Evolutionary conservation across 2,113 vertebrate species (phyloP), one percentile per base, ranked within the genome.

Genomic region (Sitta europaea): DNA sequence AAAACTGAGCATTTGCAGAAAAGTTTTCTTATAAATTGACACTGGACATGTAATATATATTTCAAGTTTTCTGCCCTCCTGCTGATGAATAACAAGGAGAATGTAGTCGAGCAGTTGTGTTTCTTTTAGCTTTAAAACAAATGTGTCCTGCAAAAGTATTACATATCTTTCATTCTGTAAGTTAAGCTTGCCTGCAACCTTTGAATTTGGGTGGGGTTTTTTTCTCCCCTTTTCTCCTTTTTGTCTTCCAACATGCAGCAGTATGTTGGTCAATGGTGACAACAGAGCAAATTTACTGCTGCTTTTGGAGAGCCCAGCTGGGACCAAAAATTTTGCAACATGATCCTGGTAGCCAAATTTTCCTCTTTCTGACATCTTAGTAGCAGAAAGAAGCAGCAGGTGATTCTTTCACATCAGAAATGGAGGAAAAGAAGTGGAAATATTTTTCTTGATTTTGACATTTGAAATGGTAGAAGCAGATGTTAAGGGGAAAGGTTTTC

Each of bases 371-470:
- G 31, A n/a, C 3, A 40, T 66, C 11, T 12, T 73, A 16, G 14
- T 47, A 23, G 27, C 23, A 73, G 63, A 73, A 76, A 8, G 10
- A 48, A 83, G 53, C 13, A 86, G 16, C 24, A 50, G 13, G 29
- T 62, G 13, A n/a, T 16, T 20, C 28, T 66, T 53, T 80, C 42
- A 66, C 5, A 21, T 24, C 22, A 68, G 40, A 79, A 82, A 50
- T 7, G 3, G 22, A 48, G 18, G 2, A 2, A 12, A 31, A 54
- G 48, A n/a, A 48, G 16, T 48, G 45, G 10, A 55, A 83, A 61
- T 17, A 0, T 73, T 88, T 80, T 24, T 10, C 24, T 57, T 0
- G 0, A 23, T 74, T 70, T 63, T 54, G 29, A 33, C 38, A 29
- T 47, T 65, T 76, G 22, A 59, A 87, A 45, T 14, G 2, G 40